These are phyloP conservation scores for Podarcis muralis DNA, from an alignment of 2,113 vertebrate species.

Conservation along the genomic window DNA sequence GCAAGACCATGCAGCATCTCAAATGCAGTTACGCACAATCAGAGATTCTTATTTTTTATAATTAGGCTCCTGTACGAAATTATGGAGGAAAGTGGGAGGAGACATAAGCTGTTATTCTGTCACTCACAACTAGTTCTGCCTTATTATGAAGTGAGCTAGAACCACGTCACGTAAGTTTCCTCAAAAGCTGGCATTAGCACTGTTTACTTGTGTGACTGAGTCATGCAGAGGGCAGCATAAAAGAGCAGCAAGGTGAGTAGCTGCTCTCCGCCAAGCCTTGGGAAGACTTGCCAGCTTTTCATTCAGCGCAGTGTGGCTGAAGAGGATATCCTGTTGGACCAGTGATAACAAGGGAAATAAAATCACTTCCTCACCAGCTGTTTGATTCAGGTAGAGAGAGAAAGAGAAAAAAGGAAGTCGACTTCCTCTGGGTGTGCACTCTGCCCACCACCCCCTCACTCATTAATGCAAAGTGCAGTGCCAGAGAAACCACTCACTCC, in stretches of 20 bases:
- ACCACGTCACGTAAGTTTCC: conserved; percentile 42
- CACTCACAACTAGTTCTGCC: background rate
- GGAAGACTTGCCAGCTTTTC: conserved; percentile 68
- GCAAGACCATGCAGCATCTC: background rate
- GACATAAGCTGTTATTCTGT: background rate
- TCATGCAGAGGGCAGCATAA: conserved; percentile 47
- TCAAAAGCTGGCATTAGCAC: conserved; percentile 48
- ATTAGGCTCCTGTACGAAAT: background rate
- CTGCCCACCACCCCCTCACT: conserved; percentile 45
- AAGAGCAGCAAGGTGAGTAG: conserved; percentile 45
- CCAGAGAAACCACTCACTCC: conserved; percentile 51
- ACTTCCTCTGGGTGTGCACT: conserved; percentile 74
- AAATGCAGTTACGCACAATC: background rate
- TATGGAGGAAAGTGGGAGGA: conserved; percentile 8
- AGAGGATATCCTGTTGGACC: conserved; percentile 84
- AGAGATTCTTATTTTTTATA: background rate
- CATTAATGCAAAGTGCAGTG: conserved; percentile 48
- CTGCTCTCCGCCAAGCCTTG: conserved; percentile 55
- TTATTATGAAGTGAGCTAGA: fast-evolving
- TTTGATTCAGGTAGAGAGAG: conserved; percentile 72
- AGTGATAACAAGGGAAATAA: conserved; percentile 80
- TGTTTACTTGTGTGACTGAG: conserved; percentile 41
- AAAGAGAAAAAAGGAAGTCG: conserved; percentile 68
- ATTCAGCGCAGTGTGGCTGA: conserved; percentile 76
- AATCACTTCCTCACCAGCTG: conserved; percentile 86